Base-by-base conservation (phyloP, 2,113 vertebrate species). In the Gasterosteus nipponicus region DNA sequence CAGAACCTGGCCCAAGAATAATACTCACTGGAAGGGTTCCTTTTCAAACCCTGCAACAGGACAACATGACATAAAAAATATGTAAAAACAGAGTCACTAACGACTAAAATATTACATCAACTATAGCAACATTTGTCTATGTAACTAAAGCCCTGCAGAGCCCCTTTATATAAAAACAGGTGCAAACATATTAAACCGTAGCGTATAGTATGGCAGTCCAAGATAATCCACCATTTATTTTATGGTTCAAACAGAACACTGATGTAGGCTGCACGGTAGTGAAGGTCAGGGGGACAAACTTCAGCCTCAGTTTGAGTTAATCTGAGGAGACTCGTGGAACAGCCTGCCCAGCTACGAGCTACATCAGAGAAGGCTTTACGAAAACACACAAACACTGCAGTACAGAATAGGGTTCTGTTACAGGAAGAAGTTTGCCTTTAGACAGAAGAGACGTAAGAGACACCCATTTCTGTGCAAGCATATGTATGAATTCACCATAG, bases 1-100 rank as follows among this genome's bases (percentile, higher is more conserved):
- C 4, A 29, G 14, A 58, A 41, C 4, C 16, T 33, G 33, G 41
- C 6, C 33, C 29, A 10, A 0, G 56, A 33, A 31, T 12, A 15
- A 90, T 95, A 98, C 97, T 98, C 92, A 99, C 98, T 94, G 86
- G 96, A 96, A 88, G 95, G 91, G 92, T 98, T 96, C 92, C 96
- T 96, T 93, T 98, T 98, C 89, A 96, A 93, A 80, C 96, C 97
- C 98, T 99, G 94, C 80, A 95, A 96, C 83, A 63, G 7, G 15
- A 92, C 93, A 94, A 77, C 93, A 78, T 19, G 6, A 82, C 18
- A 81, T 26, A 26, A 0, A 41, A 41, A 77, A 74, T n/a, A 67
- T 65, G 22, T 75, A 78, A 85, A 84, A 71, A 54, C 26, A 0
- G n/a, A 42, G n/a, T 62, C 9, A 38, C 10, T 15, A n/a, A 42